Base-by-base conservation (phyloP, 2,797 vertebrate genomes). In the Crenuchus spilurus region DNA sequence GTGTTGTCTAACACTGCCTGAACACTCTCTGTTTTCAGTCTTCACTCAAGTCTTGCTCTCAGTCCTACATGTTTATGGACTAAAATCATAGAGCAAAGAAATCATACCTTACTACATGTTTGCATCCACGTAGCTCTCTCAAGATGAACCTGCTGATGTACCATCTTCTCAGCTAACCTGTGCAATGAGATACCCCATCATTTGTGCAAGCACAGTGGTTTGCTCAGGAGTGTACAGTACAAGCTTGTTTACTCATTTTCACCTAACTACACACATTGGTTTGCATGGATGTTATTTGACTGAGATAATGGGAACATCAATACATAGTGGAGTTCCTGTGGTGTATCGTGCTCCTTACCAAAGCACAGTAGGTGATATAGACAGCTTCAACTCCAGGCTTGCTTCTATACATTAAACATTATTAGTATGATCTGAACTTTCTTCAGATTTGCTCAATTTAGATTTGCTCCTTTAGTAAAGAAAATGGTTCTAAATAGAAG, bases 231-330 rank as follows among this genome's bases (percentile, higher is more conserved):
- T 54, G 75, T 69, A 48, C 52, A 75, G 72, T 78, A 82, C 75
- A 62, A 61, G 67, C 66, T 79, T 80, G 77, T 74, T 77, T 77
- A 74, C 54, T 46, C 74, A 30, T 39, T 74, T 79, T 74, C 8
- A 49, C 37, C 71, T 54, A 72, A 54, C 67, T 71, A 46, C 68
- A 57, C 49, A 78, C 75, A 64, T 51, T 80, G 64, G 73, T 73
- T 77, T 75, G 79, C 77, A 70, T 77, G 68, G 70, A 65, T 81
- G 74, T 75, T 75, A 77, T 77, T 81, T 76, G 71, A 79, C 75
- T 75, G 76, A 46, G 68, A 77, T 83, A 79, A 83, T 70, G 39
- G 72, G 64, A 79, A 81, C 52, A 77, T 81, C 82, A 79, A 77
- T 75, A 81, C 60, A 6, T 49, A 18, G 2, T 44, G 62, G 54